These are phyloP conservation scores for Camponotus fellah DNA, from an alignment of 2,888 invertebrate genomes.

Conservation along the genomic window DNA sequence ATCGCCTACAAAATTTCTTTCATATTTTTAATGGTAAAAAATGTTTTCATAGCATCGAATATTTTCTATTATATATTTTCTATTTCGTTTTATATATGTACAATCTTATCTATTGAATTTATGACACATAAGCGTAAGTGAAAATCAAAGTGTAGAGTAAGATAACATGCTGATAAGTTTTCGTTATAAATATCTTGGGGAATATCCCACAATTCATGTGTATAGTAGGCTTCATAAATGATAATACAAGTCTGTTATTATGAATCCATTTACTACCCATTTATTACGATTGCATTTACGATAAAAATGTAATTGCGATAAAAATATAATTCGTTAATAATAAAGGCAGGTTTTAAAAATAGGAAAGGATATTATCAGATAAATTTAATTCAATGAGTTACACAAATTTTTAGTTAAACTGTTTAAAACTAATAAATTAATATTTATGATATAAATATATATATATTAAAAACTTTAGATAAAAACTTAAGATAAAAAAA, in stretches of 20 bases:
- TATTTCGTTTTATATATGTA: slow-evolving; percentile 69
- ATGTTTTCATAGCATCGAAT: slow-evolving; percentile 67
- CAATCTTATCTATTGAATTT: slow-evolving; percentile 76
- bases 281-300: slow-evolving; percentile 34
- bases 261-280: background rate
- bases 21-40: slow-evolving; percentile 78
- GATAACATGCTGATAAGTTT: slow-evolving; percentile 64
- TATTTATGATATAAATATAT: background rate
- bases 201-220: slow-evolving; percentile 24
- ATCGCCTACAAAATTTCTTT: background rate
- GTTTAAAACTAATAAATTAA: background rate
- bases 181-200: slow-evolving; percentile 52
- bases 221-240: background rate
- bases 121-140: slow-evolving; percentile 66
- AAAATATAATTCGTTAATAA: background rate
- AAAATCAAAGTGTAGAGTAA: slow-evolving; percentile 50
- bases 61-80: slow-evolving; percentile 67
- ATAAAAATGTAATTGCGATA: slow-evolving; percentile 23
- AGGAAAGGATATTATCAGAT: background rate
- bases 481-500: slow-evolving; percentile 23
- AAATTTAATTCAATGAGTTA: background rate
- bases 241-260: background rate
- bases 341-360: background rate
- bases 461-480: too few relatives aligned
- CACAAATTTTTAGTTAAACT: slow-evolving; percentile 13